Conservation (phyloP, 2,888 invertebrate genomes). For the Eilema caniola region DNA sequence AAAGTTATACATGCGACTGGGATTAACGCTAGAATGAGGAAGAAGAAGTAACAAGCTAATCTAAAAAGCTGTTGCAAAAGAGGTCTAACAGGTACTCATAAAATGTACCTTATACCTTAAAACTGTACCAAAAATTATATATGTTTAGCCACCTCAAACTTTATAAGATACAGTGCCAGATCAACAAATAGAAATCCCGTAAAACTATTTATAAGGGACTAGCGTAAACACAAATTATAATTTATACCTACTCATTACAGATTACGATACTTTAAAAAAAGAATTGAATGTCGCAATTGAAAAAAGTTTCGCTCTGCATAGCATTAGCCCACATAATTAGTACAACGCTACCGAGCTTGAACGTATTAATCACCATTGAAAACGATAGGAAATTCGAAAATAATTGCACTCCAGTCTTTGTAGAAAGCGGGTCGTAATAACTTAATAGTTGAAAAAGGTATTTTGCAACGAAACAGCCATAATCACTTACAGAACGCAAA, state of each 20-base stretch:
- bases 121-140: not conserved
- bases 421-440: constrained; percentile 46
- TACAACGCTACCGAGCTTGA: constrained; percentile 13
- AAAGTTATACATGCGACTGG: too few relatives aligned
- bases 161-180: not conserved
- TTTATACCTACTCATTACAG: not conserved
- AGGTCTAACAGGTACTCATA: not conserved
- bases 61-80: not conserved
- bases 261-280: not conserved
- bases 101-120: too few relatives aligned
- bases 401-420: constrained; percentile 39
- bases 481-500: constrained; percentile 17
- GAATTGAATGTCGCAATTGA: not conserved
- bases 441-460: constrained; percentile 27
- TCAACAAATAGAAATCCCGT: not conserved
- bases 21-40: too few relatives aligned
- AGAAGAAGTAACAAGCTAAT: too few relatives aligned
- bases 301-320: constrained; percentile 10
- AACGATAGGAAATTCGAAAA: constrained; percentile 39
- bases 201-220: not conserved
- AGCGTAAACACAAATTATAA: not conserved
- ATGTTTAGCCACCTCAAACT: not conserved
- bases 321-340: constrained; percentile 22
- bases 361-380: constrained; percentile 37
- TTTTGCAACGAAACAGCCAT: constrained; percentile 31